These are phyloP conservation scores for Propithecus deckenii DNA, from an alignment of 2,797 vertebrate genomes.

Conservation along the genomic window DNA sequence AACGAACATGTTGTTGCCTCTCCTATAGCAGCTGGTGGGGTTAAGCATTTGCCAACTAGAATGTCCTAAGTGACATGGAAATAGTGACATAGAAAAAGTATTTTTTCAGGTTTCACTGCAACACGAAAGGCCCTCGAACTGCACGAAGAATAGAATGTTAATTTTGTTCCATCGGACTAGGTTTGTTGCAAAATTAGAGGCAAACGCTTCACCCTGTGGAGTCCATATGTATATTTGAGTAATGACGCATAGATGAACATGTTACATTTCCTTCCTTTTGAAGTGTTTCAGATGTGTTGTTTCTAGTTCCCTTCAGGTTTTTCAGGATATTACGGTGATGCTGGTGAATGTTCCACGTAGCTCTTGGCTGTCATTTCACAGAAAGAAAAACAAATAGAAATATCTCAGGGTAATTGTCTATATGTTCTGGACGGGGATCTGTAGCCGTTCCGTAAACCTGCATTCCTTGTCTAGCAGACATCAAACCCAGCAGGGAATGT, in stretches of 20 bases:
- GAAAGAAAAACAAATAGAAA: conserved; percentile 34
- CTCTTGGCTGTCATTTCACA: conserved; percentile 5
- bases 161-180: conserved; percentile 56
- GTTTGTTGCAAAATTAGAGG: conserved; percentile 43
- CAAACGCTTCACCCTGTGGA: conserved; percentile 4
- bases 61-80: neutral
- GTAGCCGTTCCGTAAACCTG: neutral
- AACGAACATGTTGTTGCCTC: rapidly evolving
- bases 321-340: conserved; percentile 11
- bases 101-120: conserved; percentile 41
- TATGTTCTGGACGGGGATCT: neutral
- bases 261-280: neutral
- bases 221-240: conserved; percentile 25
- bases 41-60: neutral
- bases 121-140: conserved; percentile 44
- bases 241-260: neutral
- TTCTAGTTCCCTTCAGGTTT: neutral
- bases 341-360: neutral
- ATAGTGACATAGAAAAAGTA: neutral
- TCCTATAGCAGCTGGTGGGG: rapidly evolving
- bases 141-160: conserved; percentile 37
- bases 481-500: neutral
- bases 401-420: neutral
- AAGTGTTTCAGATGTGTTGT: conserved; percentile 34
- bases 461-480: neutral